Evolutionary conservation across 2,113 vertebrate genomes (phyloP).

Genomic region (Malurus elegans): DNA sequence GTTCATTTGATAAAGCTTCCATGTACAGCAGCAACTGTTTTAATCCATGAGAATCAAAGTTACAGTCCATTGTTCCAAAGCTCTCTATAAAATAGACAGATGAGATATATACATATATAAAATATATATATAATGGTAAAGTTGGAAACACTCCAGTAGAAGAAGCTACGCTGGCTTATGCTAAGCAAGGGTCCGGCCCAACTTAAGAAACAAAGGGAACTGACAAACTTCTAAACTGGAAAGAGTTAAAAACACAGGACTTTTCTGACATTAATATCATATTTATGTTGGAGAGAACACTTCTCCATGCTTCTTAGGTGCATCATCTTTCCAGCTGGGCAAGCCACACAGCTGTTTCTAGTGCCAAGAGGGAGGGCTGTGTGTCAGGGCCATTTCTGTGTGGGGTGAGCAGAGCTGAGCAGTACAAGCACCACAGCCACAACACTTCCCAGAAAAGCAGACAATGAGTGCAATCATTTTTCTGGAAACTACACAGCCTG

Average conservation of each 20-base stretch:
- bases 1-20: neutral
- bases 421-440: fast-evolving
- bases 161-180: neutral
- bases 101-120: neutral
- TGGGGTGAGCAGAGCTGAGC: neutral
- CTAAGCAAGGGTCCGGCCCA: neutral
- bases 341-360: neutral
- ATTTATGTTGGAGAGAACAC: neutral
- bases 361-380: neutral
- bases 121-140: neutral
- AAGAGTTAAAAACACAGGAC: neutral
- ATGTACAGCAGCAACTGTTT: neutral
- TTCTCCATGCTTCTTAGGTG: neutral
- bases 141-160: neutral
- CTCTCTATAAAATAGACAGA: neutral
- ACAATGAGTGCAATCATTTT: neutral
- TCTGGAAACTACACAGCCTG: neutral
- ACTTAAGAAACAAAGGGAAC: neutral
- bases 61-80: neutral
- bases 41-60: neutral
- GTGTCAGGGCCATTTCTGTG: neutral
- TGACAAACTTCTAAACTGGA: neutral
- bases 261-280: neutral
- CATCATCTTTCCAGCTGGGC: neutral
- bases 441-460: neutral